Evolutionary conservation across 2,888 invertebrate species (phyloP), one percentile per base, ranked within the genome.

Genomic region (Byasa hedistus): DNA sequence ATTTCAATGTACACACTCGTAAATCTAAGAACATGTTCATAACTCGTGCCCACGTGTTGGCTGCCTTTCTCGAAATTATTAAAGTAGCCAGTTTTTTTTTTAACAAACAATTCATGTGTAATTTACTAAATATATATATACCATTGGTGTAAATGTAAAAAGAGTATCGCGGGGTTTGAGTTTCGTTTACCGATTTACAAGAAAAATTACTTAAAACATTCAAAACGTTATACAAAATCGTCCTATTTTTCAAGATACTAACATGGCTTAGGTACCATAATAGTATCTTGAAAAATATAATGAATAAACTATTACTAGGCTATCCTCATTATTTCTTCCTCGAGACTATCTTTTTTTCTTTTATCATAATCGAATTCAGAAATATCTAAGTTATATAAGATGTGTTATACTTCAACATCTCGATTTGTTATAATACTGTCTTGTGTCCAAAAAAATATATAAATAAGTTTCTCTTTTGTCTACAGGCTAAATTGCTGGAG

Each of bases 401-500:
- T 17, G 15, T 19, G 44, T 44, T 44, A 15, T 44, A 19, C 17
- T 17, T 44, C 1, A 15, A 44, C 15, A 44, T 19, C 4, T 17
- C 15, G 19, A 44, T 44, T 44, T 44, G 44, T 19, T 17, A 44
- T 44, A 44, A 15, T 44, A 12, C 2, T 51, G 21, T 36, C 17
- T 24, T 21, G n/a, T n/a, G n/a, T 57, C n/a, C 15, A 58, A 39
- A 58, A 39, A 39, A 44, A 58, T 27, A 39, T 15, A 15, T 22
- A 55, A 60, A n/a, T 61, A 68, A 61, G 10, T 24, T 56, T 58
- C 68, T 81, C 85, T 77, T 75, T 82, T 88, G 79, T 86, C 75
- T 73, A 72, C 95, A 97, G 97, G 97, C 97, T 79, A 97, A 97
- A 93, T 94, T 97, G 92, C 93, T 97, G 92, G 97, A 98, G 89